Evolutionary conservation across 2,113 vertebrate genomes (phyloP).

Genomic region (Petroica traversi): DNA sequence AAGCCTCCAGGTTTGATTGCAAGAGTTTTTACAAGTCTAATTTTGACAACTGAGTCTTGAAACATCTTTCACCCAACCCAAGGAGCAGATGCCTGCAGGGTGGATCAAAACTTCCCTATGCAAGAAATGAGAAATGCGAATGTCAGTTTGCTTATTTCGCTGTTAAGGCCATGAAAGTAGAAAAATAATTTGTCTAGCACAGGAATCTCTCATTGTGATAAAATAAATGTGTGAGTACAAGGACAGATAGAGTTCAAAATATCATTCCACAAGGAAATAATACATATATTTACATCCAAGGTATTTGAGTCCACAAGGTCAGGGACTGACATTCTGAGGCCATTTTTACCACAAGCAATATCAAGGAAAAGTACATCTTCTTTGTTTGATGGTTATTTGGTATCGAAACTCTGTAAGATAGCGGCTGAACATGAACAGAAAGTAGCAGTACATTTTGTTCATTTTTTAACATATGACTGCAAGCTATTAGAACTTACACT

Average conservation of each 20-base stretch:
- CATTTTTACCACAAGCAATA: not conserved
- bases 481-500: not conserved
- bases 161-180: not conserved
- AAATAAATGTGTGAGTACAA: conserved; percentile 18
- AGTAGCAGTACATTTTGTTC: not conserved
- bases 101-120: conserved; percentile 41
- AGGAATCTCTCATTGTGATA: conserved; percentile 7
- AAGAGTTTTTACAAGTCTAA: not conserved
- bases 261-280: conserved; percentile 25
- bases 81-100: conserved; percentile 37
- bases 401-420: not conserved
- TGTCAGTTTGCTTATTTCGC: conserved; percentile 54
- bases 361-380: not conserved
- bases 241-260: conserved; percentile 36
- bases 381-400: not conserved
- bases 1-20: not conserved
- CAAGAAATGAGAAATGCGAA: conserved; percentile 60
- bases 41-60: not conserved
- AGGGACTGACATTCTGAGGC: not conserved
- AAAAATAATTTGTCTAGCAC: conserved; percentile 8
- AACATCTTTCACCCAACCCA: conserved; percentile 32
- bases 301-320: not conserved
- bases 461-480: not conserved
- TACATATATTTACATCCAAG: not conserved
- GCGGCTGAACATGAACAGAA: not conserved